Base-by-base conservation (phyloP, 2,797 vertebrate genomes). In the Crossoptilon crossoptilon region DNA sequence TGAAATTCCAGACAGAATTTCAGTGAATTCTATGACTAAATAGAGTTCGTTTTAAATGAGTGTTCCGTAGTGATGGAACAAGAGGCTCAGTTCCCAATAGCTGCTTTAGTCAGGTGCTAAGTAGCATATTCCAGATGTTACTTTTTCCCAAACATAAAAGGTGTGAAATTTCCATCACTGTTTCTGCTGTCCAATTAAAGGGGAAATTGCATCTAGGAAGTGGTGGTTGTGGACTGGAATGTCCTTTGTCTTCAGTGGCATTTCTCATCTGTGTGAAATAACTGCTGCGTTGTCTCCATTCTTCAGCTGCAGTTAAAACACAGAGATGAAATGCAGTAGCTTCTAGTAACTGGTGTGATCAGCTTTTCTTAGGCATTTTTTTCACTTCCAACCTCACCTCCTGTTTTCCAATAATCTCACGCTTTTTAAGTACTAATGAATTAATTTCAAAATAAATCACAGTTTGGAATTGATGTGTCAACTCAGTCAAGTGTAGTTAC, bases 1-100 rank as follows among this genome's bases (percentile, higher is more conserved):
- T 93, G 88, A 81, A 87, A 89, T 78, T 80, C 56, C 49, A 86
- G 41, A 15, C 76, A 24, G 7, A 26, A 71, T 71, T 88, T 86
- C 59, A 67, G 76, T 49, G 60, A 91, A 64, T 31, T 46, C 46
- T 48, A 7, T 23, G 46, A 48, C 55, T 76, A 67, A 85, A 78
- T 84, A 78, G 84, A 81, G 37, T 55, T 77, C 59, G 66, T 70
- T 87, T 81, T 56, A 83, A 87, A 78, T 86, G 24, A 49, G 29
- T 15, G 19, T 76, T 91, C 60, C 23, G 85, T 83, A 82, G 79
- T n/a, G 26, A 17, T 39, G 53, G 51, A 93, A 44, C 29, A 37
- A 72, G 41, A 83, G 60, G 41, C 55, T 89, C 39, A 6, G 44
- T 84, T 86, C 75, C 48, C 75, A 44, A 26, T 9, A 63, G 23